phyloP scores from a whole-genome alignment of 2,888 invertebrate genomes.

The Siphlonurus alternatus region DNA sequence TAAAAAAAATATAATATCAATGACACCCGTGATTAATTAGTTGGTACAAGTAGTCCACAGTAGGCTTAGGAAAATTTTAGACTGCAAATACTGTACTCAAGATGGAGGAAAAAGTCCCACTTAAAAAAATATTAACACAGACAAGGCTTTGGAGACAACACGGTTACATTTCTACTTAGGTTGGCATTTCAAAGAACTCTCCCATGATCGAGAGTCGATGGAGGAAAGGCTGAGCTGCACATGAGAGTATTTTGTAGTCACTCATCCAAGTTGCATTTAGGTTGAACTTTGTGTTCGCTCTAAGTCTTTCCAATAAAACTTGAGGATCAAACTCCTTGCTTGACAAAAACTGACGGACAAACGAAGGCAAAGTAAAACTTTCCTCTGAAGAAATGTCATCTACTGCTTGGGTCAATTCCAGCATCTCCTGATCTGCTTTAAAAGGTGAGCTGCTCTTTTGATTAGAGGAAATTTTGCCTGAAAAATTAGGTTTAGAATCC shows the following conservation, averaged over 20 bases:
- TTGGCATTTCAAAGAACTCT: slow-evolving; percentile 41
- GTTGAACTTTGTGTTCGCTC: slow-evolving; percentile 39
- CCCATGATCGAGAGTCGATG: slow-evolving; percentile 62
- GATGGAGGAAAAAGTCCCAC: too few species aligned
- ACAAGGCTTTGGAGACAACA: neutral
- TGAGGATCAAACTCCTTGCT: slow-evolving; percentile 48
- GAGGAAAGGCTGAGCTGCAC: slow-evolving; percentile 64
- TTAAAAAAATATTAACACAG: too few species aligned
- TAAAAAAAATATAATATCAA: too few species aligned
- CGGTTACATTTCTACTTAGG: too few species aligned
- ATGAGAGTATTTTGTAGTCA: slow-evolving; percentile 52
- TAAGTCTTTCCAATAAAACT: slow-evolving; percentile 49
- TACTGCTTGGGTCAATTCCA: neutral
- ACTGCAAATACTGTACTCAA: too few species aligned
- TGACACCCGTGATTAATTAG: too few species aligned
- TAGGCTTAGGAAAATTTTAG: too few species aligned
- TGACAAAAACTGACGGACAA: slow-evolving; percentile 8
- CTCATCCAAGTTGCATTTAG: slow-evolving; percentile 39
- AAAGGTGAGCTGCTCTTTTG: neutral
- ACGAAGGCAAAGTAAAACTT: slow-evolving; percentile 22
- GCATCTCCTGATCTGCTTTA: neutral
- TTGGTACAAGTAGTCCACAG: too few species aligned
- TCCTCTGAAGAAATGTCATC: slow-evolving; percentile 24
- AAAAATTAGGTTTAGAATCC: slow-evolving; percentile 6
- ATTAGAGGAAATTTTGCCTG: slow-evolving; percentile 3